Conservation (phyloP, 2,888 invertebrate genomes). For the Lasioglossum pauxillum region DNA sequence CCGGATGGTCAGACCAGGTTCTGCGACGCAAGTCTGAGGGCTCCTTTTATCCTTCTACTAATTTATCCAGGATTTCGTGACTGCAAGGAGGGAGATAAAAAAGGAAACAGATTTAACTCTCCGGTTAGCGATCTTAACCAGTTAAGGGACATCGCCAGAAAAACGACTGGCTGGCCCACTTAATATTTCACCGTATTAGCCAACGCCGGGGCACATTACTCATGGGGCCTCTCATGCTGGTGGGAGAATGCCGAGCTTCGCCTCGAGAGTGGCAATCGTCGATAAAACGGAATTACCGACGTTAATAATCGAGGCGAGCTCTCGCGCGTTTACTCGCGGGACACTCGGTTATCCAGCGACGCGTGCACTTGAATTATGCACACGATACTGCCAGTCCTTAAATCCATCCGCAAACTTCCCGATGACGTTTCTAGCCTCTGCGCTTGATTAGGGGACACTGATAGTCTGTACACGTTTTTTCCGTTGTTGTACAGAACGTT, state of each 20-base stretch:
- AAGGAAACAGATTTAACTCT: conserved; percentile 14
- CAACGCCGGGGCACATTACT: conserved; percentile 71
- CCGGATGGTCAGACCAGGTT: background rate
- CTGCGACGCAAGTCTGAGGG: background rate
- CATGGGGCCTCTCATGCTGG: conserved; percentile 53
- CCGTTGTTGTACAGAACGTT: background rate
- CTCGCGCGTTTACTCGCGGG: conserved; percentile 44
- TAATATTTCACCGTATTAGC: conserved; percentile 78
- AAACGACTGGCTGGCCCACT: conserved; percentile 57
- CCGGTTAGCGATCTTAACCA: conserved; percentile 14
- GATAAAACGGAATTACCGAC: conserved; percentile 79
- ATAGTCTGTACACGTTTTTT: background rate
- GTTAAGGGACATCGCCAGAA: conserved; percentile 25
- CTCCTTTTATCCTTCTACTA: background rate
- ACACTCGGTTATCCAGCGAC: conserved; percentile 31
- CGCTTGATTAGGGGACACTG: background rate
- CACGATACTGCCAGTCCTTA: conserved; percentile 15
- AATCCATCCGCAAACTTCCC: conserved; percentile 20
- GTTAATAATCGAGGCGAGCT: conserved; percentile 76
- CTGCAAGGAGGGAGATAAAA: conserved; percentile 1
- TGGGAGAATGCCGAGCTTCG: conserved; percentile 38
- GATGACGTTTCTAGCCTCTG: conserved; percentile 17
- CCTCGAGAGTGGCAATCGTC: conserved; percentile 78
- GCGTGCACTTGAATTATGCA: conserved; percentile 46
- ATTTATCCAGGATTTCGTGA: conserved; percentile 22